These are phyloP conservation scores for Petroica traversi DNA, from an alignment of 2,113 vertebrate genomes.

Conservation along the genomic window DNA sequence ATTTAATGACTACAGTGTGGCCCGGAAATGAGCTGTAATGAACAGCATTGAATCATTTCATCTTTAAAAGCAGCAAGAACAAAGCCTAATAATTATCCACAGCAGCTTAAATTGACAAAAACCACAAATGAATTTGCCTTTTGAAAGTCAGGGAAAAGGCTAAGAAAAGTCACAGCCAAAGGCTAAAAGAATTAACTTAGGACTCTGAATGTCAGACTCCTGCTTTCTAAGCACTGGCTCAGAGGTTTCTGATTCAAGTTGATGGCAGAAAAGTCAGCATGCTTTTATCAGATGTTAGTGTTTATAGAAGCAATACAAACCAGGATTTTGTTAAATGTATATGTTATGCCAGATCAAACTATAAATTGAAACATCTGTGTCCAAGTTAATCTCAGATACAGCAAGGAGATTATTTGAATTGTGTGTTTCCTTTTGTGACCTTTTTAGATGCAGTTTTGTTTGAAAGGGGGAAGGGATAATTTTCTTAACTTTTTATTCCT, in stretches of 20 bases:
- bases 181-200: slow-evolving; percentile 63
- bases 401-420: slow-evolving; percentile 74
- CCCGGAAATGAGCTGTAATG: slow-evolving; percentile 66
- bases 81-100: slow-evolving; percentile 63
- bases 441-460: slow-evolving; percentile 69
- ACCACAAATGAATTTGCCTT: slow-evolving; percentile 43
- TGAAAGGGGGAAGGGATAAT: slow-evolving; percentile 52
- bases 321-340: slow-evolving; percentile 79
- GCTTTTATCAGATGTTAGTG: slow-evolving; percentile 74
- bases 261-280: slow-evolving; percentile 74
- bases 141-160: slow-evolving; percentile 24
- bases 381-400: slow-evolving; percentile 75
- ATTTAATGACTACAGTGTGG: slow-evolving; percentile 57
- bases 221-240: slow-evolving; percentile 48
- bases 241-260: slow-evolving; percentile 54
- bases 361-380: slow-evolving; percentile 81
- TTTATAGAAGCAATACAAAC: slow-evolving; percentile 80
- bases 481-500: slow-evolving; percentile 70
- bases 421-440: slow-evolving; percentile 73
- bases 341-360: slow-evolving; percentile 76
- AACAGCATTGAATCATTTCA: slow-evolving; percentile 62
- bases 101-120: slow-evolving; percentile 50
- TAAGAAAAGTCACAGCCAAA: background rate
- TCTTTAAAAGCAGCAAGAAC: slow-evolving; percentile 62
- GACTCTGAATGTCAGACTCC: background rate